Evolutionary conservation across 2,888 invertebrate genomes (phyloP).

Genomic region (Polydrusus tereticollis): DNA sequence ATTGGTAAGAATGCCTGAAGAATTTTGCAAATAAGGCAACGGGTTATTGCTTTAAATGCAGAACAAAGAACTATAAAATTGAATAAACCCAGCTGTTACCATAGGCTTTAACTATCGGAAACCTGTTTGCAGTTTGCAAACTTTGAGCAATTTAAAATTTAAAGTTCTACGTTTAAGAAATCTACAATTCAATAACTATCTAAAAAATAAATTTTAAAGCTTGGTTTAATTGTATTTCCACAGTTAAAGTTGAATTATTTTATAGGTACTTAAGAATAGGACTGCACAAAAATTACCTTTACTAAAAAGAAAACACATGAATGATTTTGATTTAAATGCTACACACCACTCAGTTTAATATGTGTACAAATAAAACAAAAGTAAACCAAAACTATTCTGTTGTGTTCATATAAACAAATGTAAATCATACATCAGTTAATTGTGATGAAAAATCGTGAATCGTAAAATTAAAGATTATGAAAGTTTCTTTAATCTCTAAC

Average conservation of each 20-base stretch:
- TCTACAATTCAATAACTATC: constrained; percentile 41
- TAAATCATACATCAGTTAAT: background rate
- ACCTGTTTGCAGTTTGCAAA: constrained; percentile 46
- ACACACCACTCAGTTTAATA: background rate
- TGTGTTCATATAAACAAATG: background rate
- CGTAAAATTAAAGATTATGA: background rate
- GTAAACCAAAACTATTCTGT: background rate
- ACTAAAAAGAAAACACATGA: too few species aligned
- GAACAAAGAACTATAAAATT: constrained; percentile 54
- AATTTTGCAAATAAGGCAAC: constrained; percentile 34
- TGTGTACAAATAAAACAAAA: background rate
- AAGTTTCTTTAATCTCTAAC: background rate
- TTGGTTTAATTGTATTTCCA: background rate
- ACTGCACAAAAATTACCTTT: too few species aligned
- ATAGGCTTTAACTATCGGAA: constrained; percentile 53
- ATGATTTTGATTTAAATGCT: too few species aligned
- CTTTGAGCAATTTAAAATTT: constrained; percentile 45
- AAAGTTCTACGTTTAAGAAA: constrained; percentile 40
- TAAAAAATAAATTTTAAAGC: constrained; percentile 15
- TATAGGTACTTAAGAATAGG: too few species aligned
- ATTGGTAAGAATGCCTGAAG: constrained; percentile 2
- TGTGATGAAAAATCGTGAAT: background rate
- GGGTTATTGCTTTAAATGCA: constrained; percentile 44
- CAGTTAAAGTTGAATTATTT: too few species aligned
- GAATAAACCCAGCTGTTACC: constrained; percentile 57